These are phyloP conservation scores for Lamprotornis superbus DNA, from an alignment of 2,113 vertebrate species.

Conservation along the genomic window DNA sequence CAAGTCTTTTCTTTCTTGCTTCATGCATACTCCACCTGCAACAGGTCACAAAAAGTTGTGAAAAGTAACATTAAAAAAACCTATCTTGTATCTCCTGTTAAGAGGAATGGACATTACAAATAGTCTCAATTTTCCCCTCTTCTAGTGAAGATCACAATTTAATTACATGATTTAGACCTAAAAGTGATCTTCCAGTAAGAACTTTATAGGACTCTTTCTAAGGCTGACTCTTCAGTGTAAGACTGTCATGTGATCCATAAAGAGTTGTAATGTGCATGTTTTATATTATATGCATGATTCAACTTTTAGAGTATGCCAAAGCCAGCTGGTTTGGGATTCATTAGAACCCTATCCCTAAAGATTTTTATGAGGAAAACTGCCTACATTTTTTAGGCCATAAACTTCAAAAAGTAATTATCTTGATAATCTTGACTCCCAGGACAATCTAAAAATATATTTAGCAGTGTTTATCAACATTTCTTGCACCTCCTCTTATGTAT, in stretches of 20 bases:
- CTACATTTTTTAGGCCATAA: neutral
- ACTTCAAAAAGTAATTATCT: neutral
- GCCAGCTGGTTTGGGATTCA: neutral
- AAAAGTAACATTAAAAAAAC: neutral
- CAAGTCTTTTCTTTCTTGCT: neutral
- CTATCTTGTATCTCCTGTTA: neutral
- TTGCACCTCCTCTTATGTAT: neutral
- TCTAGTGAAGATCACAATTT: neutral
- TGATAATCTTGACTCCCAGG: neutral
- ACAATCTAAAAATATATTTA: neutral
- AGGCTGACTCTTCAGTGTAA: neutral
- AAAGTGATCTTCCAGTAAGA: neutral
- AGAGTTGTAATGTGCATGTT: neutral
- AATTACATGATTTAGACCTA: neutral
- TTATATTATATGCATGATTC: neutral
- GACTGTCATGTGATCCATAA: neutral
- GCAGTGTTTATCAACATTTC: neutral
- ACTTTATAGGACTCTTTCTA: neutral
- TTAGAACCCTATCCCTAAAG: neutral
- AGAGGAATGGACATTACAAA: neutral
- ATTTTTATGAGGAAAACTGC: neutral
- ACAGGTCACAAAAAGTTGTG: neutral
- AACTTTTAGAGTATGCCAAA: neutral
- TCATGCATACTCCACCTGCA: neutral
- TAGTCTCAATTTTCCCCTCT: neutral